Base-by-base conservation (phyloP, 2,113 vertebrate genomes). In the Brachypteracias leptosomus region DNA sequence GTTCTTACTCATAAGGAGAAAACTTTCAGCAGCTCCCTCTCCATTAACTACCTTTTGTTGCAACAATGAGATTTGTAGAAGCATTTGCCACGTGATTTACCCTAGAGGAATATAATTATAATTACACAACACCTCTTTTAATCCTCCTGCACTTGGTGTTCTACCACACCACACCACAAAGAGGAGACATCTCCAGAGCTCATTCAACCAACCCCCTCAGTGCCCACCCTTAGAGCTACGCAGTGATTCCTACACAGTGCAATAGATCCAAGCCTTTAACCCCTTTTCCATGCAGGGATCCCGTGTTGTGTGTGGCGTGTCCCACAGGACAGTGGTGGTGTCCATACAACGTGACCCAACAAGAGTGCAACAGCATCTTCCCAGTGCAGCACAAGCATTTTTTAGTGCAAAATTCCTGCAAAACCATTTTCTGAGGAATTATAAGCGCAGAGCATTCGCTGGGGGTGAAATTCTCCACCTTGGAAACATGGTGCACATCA, bases 181-280 rank as follows among this genome's bases (percentile, higher is more conserved):
- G 35, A 42, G 21, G 22, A 72, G 18, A 25, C 19, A 22, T 11
- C 36, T 28, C 54, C 63, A 55, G 24, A 35, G 35, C 35, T 58
- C 16, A 0, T 49, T 22, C 26, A 29, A 35, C 4, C 6, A 25
- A 3, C 0, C 7, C 66, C 16, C 25, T 42, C 36, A 31, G 40
- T 19, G 17, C n/a, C 31, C 1, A 8, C 6, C 1, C 1, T 26
- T 4, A 22, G 0, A 77, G 36, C 33, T 33, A 16, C 46, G 3
- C 2, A 14, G 25, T 6, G 47, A 21, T 6, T 52, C 66, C 61
- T 22, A 29, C 9, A 3, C 0, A 16, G 33, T 31, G 88, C 24
- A 61, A 59, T 0, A 18, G 4, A 22, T 15, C 4, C 38, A 26
- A 70, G 58, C 16, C 16, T 10, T 44, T 22, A 20, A 82, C 14